These are phyloP conservation scores for Xenopus tropicalis DNA, from an alignment of 2,113 vertebrate genomes.

Conservation along the genomic window UCB_Xtro_10.0 CM004446.2:102256001-102256500, in stretches of 20 bases:
- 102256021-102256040: neutral
- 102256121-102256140: neutral
- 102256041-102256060: neutral
- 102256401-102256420: constrained; percentile 22
- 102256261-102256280: constrained; percentile 44
- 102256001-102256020: no score
- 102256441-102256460: constrained; percentile 7
- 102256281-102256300: constrained; percentile 44
- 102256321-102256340: constrained; percentile 44
- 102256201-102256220: constrained; percentile 1
- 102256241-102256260: constrained; percentile 44
- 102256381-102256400: constrained; percentile 21
- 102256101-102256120: constrained; percentile 9
- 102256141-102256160: neutral
- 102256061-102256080: no score
- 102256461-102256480: neutral
- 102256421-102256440: neutral
- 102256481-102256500: neutral
- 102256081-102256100: no score
- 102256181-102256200: constrained; percentile 19
- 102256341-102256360: constrained; percentile 43
- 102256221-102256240: constrained; percentile 28
- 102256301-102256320: constrained; percentile 39
- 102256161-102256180: constrained; percentile 21
- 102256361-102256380: constrained; percentile 23